Conservation (phyloP, 2,113 vertebrate genomes). For the Hypocryptadius cinnamomeus region DNA sequence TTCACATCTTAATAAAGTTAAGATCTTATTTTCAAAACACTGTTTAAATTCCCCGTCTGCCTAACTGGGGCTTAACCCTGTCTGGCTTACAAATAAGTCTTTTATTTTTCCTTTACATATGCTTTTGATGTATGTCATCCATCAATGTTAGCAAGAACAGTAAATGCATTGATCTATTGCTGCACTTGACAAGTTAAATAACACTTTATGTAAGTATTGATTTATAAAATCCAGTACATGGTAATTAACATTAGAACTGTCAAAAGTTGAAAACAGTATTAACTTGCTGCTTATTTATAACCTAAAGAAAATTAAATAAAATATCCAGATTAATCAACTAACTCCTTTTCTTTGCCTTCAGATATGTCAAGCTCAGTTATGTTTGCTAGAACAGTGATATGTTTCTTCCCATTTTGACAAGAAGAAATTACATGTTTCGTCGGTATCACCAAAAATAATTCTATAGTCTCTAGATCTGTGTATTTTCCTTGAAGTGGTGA, state of each 20-base stretch:
- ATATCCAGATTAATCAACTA: slow-evolving; percentile 36
- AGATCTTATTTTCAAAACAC: not conserved
- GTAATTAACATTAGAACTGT: slow-evolving; percentile 61
- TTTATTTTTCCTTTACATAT: slow-evolving; percentile 36
- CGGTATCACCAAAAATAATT: not conserved
- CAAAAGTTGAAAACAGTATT: slow-evolving; percentile 51
- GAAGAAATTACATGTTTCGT: not conserved
- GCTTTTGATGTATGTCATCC: slow-evolving; percentile 33
- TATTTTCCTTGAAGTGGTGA: not conserved
- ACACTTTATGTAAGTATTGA: slow-evolving; percentile 52
- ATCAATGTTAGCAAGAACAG: slow-evolving; percentile 29
- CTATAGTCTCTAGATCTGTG: not conserved
- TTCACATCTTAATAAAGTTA: not conserved
- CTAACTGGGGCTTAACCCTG: slow-evolving; percentile 22
- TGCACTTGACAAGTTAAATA: slow-evolving; percentile 51
- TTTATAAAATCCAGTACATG: slow-evolving; percentile 53
- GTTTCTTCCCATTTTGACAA: slow-evolving; percentile 17
- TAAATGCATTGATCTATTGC: slow-evolving; percentile 55
- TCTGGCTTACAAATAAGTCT: slow-evolving; percentile 19
- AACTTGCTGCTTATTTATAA: slow-evolving; percentile 58
- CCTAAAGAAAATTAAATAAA: slow-evolving; percentile 48
- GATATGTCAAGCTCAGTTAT: not conserved
- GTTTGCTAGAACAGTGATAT: not conserved
- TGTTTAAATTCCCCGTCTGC: not conserved
- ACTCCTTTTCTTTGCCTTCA: slow-evolving; percentile 6